phyloP scores from a whole-genome alignment of 2,797 vertebrate species.

The Ciconia nigra region DNA sequence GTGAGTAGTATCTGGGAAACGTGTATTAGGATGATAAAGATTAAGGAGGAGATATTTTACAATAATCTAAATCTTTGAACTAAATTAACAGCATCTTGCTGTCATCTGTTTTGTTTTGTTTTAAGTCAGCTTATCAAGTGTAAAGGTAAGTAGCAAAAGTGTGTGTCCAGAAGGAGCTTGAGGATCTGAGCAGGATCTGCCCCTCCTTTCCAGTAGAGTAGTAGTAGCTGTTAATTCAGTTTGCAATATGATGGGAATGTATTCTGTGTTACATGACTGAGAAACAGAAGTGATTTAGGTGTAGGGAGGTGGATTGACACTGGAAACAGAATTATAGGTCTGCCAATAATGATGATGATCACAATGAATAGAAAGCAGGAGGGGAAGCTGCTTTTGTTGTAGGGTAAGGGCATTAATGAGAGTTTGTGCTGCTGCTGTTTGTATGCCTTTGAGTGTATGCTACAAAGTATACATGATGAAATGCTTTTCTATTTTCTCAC shows the following conservation, averaged over 20 bases:
- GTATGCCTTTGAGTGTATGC: too few relatives aligned
- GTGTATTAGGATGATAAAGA: not conserved
- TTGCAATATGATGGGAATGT: not conserved
- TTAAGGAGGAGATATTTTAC: not conserved
- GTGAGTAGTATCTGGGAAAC: not conserved
- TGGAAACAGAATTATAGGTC: not conserved
- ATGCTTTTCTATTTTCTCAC: too few relatives aligned
- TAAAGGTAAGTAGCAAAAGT: not conserved
- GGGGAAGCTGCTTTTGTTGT: not conserved
- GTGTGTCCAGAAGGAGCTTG: not conserved
- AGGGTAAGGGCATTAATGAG: not conserved
- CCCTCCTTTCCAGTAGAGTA: not conserved
- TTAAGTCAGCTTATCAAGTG: rapidly evolving
- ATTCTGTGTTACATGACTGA: not conserved
- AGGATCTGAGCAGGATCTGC: not conserved
- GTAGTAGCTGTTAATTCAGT: not conserved
- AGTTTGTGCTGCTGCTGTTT: too few relatives aligned
- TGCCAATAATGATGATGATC: not conserved
- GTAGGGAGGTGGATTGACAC: not conserved
- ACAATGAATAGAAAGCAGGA: not conserved
- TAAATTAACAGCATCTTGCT: not conserved
- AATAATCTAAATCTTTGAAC: not conserved
- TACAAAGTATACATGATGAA: too few relatives aligned
- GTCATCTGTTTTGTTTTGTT: not conserved
- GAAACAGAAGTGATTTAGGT: not conserved